phyloP scores from a whole-genome alignment of 2,888 invertebrate species.

The Nasonovia ribisnigri region DNA sequence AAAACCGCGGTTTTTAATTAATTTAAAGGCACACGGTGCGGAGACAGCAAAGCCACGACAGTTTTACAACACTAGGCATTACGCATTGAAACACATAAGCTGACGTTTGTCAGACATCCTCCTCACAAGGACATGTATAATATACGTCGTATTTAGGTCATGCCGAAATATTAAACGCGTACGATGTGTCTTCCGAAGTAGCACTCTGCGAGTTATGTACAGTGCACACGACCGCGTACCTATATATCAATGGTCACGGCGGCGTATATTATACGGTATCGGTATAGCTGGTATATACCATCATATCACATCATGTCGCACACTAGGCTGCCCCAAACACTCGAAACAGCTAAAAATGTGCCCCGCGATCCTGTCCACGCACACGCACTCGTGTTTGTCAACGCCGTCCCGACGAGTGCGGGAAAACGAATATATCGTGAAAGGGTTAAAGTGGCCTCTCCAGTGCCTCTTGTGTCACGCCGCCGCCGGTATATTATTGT shows the following conservation, averaged over 20 bases:
- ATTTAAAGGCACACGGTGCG: background rate
- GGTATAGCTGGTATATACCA: background rate
- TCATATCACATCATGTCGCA: background rate
- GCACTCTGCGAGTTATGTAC: background rate
- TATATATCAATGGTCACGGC: background rate
- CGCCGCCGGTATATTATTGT: background rate
- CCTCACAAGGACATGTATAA: too few species aligned
- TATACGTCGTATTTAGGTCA: too few species aligned
- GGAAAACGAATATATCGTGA: background rate
- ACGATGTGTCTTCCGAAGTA: background rate
- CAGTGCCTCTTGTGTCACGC: background rate
- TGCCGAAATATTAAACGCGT: background rate
- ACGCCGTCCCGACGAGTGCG: background rate
- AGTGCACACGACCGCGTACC: background rate
- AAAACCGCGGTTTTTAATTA: background rate
- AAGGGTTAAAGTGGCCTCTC: slow-evolving; percentile 25
- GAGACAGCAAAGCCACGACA: background rate
- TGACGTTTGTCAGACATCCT: background rate
- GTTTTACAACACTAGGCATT: background rate
- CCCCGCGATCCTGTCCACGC: background rate
- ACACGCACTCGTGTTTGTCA: background rate
- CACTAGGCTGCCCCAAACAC: background rate
- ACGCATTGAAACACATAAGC: background rate
- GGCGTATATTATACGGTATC: background rate
- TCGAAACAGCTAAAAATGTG: background rate